Evolutionary conservation across 2,888 invertebrate species (phyloP).

Genomic region (Pollenia labialis): DNA sequence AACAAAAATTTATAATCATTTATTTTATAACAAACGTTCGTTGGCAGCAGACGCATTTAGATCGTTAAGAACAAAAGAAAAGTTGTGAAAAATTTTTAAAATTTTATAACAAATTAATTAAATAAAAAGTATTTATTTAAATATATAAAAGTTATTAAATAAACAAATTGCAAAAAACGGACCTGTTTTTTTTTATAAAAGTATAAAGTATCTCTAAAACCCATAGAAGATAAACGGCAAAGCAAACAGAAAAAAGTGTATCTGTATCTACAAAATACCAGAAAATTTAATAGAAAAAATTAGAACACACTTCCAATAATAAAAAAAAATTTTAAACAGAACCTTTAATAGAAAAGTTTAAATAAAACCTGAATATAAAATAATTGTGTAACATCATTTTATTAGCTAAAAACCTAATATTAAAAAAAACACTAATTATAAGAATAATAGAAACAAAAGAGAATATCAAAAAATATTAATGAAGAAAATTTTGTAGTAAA

Average conservation of each 20-base stretch:
- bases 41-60: slow-evolving; percentile 57
- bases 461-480: slow-evolving; percentile 15
- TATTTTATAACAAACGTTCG: slow-evolving; percentile 63
- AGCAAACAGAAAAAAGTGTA: slow-evolving; percentile 59
- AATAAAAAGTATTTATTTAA: slow-evolving; percentile 54
- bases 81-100: slow-evolving; percentile 51
- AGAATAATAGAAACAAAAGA: slow-evolving; percentile 57
- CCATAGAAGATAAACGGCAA: slow-evolving; percentile 28
- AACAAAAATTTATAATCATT: slow-evolving; percentile 53
- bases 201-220: slow-evolving; percentile 59
- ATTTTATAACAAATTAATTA: slow-evolving; percentile 50
- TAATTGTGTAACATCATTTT: slow-evolving; percentile 68
- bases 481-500: slow-evolving; percentile 24
- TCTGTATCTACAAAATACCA: slow-evolving; percentile 70
- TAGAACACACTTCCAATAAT: slow-evolving; percentile 46
- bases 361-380: not conserved
- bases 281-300: slow-evolving; percentile 55
- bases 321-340: slow-evolving; percentile 20
- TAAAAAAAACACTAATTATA: slow-evolving; percentile 42
- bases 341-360: slow-evolving; percentile 21
- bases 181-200: slow-evolving; percentile 18
- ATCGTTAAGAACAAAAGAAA: slow-evolving; percentile 2
- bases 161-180: slow-evolving; percentile 26
- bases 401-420: slow-evolving; percentile 43
- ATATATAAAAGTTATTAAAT: slow-evolving; percentile 30